A percentile compares a stretch with the other conserved stretches of the same genome.
phyloP scores from a whole-genome alignment of 2,113 vertebrate genomes.

The Takifugu bimaculatus region DNA sequence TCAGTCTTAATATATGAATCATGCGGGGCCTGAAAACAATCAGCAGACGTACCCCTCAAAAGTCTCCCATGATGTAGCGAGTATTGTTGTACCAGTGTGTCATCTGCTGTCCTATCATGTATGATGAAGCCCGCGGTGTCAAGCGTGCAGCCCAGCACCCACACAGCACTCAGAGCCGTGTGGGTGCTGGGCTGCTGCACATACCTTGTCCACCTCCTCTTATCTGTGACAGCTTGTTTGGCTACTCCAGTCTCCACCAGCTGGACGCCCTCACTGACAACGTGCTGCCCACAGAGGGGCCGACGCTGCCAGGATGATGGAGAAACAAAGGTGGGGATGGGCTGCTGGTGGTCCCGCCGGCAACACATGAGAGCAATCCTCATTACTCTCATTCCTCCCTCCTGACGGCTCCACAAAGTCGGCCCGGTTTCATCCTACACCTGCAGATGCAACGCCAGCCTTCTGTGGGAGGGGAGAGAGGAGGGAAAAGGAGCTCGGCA shows the following conservation, averaged over 20 bases:
- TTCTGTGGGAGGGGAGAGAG: conserved; percentile 11
- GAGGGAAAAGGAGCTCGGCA: neutral
- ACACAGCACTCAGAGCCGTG: conserved; percentile 28
- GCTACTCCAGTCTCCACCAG: conserved; percentile 65
- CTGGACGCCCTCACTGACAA: conserved; percentile 67
- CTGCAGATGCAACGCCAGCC: conserved; percentile 20
- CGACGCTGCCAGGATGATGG: conserved; percentile 27
- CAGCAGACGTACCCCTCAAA: neutral
- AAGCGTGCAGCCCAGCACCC: neutral
- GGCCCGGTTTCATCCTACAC: conserved; percentile 25
- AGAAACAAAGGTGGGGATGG: conserved; percentile 32
- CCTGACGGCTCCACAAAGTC: conserved; percentile 9
- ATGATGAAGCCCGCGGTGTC: conserved; percentile 16
- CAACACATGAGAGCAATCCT: neutral
- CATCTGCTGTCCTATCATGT: conserved; percentile 24
- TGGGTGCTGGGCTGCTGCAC: conserved; percentile 32
- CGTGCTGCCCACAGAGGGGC: conserved; percentile 55
- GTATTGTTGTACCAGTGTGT: conserved; percentile 31
- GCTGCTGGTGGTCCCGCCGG: conserved; percentile 17
- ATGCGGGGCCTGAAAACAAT: conserved; percentile 47
- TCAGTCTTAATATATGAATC: conserved; percentile 38
- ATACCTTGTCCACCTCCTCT: conserved; percentile 61
- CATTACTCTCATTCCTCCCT: neutral
- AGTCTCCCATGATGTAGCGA: conserved; percentile 6
- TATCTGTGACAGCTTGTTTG: conserved; percentile 76